Evolutionary conservation across 2,888 invertebrate species (phyloP), one percentile per base, ranked within the genome.

Genomic region (Amphimallon solstitiale): DNA sequence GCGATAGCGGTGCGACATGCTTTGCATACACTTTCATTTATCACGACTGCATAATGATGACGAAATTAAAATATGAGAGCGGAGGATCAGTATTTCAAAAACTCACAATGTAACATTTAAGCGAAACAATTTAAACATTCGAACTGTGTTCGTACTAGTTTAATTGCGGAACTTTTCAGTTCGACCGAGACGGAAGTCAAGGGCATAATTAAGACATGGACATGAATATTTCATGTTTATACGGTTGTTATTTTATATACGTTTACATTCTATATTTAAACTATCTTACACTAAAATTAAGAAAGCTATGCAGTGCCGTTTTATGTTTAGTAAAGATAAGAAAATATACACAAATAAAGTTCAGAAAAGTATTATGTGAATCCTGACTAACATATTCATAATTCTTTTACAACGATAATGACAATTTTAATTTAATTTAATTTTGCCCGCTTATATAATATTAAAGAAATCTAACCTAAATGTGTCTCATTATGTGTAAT

Each of bases 1-100:
- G 37, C 49, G 48, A 62, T 62, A 49, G 38, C 49, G 15, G 15
- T 7, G 12, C 19, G 46, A 45, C 54, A 46, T 45, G 46, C 38
- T 64, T 46, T 46, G 54, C 64, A 38, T 38, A 54, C 54, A 54
- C 52, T 56, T 54, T 56, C 52, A 54, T 56, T 62, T 49, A 49
- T 51, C 62, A 23, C 29, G 40, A 62, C 49, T 54, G 54, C 64
- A 46, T 54, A 40, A 64, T 64, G 56, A 64, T 64, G 64, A 64
- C 56, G 37, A 35, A 43, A 43, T 54, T 45, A 54, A 56, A 54
- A 48, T 29, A 64, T 40, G 46, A 35, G 35, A 15, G 56, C 12
- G 34, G 49, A 21, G 23, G 23, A 23, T 40, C 19, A 54, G 19
- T 38, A 12, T 6, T 23, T 40, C 15, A 38, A 40, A 40, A 40